Base-by-base conservation (phyloP, 2,888 invertebrate genomes). In the Agriopis marginaria region DNA sequence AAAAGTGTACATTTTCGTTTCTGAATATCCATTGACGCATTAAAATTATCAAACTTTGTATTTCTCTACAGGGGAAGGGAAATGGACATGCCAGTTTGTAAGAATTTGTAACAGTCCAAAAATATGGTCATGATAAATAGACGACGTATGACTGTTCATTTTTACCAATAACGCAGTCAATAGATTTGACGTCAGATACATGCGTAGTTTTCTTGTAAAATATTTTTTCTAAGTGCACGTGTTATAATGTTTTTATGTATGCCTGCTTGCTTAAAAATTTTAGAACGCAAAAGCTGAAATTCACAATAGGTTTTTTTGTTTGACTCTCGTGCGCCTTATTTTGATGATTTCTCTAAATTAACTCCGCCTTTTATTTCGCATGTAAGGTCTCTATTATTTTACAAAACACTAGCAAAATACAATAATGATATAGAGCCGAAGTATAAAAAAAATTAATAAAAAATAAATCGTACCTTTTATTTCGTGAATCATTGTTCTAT, bases 81-180 rank as follows among this genome's bases (percentile, higher is more conserved):
- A 75, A 76, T 71, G 53, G n/a, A 79, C 75, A 73, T 73, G 62
- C 71, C 76, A 78, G 77, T 32, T 74, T 76, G 73, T 61, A 73
- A 69, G 64, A 69, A 54, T 56, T 66, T 63, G 8, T 49, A 32
- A 17, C 9, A 17, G 7, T 44, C 17, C 5, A 47, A 47, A 32
- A 49, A 17, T 82, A 82, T 82, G 90, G 88, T 86, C 88, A 88
- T 87, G 86, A 89, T 86, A 76, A 86, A 90, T 89, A 85, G 82
- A 77, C 77, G 61, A 70, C 68, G 77, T 86, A 88, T 92, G 92
- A 92, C 92, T 90, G 66, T 86, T 79, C 75, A 75, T 79, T 87
- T 91, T 85, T 79, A 70, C 74, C 58, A 76, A 80, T 84, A 86
- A 63, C 89, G 11, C 17, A 40, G 0, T 50, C 49, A 60, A 86